phyloP scores from a whole-genome alignment of 2,113 vertebrate species.

The Cephalopterus ornatus region DNA sequence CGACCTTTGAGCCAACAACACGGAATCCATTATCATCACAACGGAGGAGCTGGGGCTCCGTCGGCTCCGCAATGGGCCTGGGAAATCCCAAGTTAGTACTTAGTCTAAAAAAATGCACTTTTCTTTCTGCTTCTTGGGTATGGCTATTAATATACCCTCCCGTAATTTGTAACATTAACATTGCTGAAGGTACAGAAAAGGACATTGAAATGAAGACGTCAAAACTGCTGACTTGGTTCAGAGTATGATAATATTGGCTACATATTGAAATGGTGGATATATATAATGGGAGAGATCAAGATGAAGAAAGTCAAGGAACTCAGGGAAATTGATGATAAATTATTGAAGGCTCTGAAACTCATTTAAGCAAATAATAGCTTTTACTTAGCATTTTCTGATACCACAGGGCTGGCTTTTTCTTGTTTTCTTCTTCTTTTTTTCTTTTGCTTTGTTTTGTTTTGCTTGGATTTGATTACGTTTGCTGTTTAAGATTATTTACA shows the following conservation, averaged over 20 bases:
- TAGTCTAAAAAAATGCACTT: slow-evolving; percentile 82
- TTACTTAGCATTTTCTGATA: not conserved
- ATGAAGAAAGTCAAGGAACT: slow-evolving; percentile 67
- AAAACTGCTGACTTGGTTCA: slow-evolving; percentile 84
- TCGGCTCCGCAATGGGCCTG: slow-evolving; percentile 82
- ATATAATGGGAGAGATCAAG: slow-evolving; percentile 66
- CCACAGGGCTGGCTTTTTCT: fast-evolving
- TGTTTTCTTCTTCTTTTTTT: not conserved
- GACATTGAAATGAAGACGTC: slow-evolving; percentile 84
- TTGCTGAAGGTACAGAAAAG: slow-evolving; percentile 87
- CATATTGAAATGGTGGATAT: slow-evolving; percentile 65
- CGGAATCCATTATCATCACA: slow-evolving; percentile 99
- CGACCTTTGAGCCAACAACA: slow-evolving; percentile 97
- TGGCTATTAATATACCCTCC: slow-evolving; percentile 82
- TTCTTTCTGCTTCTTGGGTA: slow-evolving; percentile 80
- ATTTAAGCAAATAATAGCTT: slow-evolving; percentile 61
- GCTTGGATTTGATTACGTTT: not conserved
- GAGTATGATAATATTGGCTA: slow-evolving; percentile 67
- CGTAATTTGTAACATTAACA: slow-evolving; percentile 89
- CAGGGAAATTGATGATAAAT: slow-evolving; percentile 60
- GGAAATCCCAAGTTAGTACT: slow-evolving; percentile 92
- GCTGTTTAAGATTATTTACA: not conserved
- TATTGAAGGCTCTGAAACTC: slow-evolving; percentile 29
- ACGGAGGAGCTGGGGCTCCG: slow-evolving; percentile 83
- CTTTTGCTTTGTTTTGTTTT: not conserved